Evolutionary conservation across 2,113 vertebrate species (phyloP).

Genomic region (Notothenia coriiceps): DNA sequence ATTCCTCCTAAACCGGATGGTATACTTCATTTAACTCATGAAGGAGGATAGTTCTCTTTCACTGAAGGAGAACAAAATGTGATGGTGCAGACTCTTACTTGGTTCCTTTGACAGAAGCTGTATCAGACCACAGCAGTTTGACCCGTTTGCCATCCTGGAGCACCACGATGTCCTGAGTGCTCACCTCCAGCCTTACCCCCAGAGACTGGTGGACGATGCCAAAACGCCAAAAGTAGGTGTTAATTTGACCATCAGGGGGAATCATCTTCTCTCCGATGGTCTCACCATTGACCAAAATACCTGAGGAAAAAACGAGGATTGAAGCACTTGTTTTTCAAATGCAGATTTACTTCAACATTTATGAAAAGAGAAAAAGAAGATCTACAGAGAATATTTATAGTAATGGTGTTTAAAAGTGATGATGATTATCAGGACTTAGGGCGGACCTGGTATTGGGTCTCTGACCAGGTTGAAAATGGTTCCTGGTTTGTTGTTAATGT

Average conservation of each 20-base stretch:
- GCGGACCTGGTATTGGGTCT: slow-evolving; percentile 89
- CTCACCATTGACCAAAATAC: slow-evolving; percentile 92
- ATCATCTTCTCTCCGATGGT: slow-evolving; percentile 90
- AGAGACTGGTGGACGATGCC: slow-evolving; percentile 86
- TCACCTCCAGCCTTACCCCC: slow-evolving; percentile 87
- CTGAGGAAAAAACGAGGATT: slow-evolving; percentile 71
- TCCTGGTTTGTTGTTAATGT: slow-evolving; percentile 90
- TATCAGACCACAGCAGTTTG: slow-evolving; percentile 88
- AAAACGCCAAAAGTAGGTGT: slow-evolving; percentile 92
- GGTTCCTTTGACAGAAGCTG: slow-evolving; percentile 78
- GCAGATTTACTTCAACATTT: background rate
- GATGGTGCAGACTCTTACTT: slow-evolving; percentile 79
- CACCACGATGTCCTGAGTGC: slow-evolving; percentile 85
- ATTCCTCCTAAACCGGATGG: background rate
- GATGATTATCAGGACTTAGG: background rate
- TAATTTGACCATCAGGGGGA: slow-evolving; percentile 75
- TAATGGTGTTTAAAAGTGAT: background rate
- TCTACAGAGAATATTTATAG: background rate
- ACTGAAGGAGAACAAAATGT: too few relatives aligned
- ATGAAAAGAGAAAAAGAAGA: background rate
- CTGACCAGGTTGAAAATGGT: slow-evolving; percentile 90
- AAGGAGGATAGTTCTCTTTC: too few relatives aligned
- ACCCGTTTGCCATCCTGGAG: slow-evolving; percentile 77
- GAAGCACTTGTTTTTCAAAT: background rate
- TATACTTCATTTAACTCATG: background rate